Evolutionary conservation across 2,797 vertebrate species (phyloP).

Genomic region (Esox lucius): DNA sequence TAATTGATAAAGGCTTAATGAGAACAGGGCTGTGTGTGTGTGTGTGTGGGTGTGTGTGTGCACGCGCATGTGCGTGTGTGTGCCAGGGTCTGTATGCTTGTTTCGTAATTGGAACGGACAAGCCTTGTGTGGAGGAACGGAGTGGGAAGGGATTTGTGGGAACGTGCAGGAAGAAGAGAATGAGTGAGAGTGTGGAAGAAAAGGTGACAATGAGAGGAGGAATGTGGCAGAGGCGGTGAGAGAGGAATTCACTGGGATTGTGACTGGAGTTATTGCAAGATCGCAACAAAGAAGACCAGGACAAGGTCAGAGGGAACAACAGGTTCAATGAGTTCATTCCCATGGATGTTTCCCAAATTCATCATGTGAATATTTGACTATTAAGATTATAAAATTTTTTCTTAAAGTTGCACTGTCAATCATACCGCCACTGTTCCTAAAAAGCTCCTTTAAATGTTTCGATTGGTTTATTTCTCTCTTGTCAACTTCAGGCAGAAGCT

Average conservation of each 20-base stretch:
- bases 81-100: constrained; percentile 35
- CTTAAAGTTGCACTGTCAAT: neutral
- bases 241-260: constrained; percentile 52
- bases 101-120: constrained; percentile 75
- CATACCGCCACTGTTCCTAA: neutral
- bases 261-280: constrained; percentile 29
- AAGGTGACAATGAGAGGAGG: constrained; percentile 60
- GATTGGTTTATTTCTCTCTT: too few species aligned
- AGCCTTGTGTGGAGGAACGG: constrained; percentile 69
- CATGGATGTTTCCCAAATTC: constrained; percentile 26
- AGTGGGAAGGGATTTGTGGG: constrained; percentile 67
- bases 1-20: constrained; percentile 80
- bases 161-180: constrained; percentile 52
- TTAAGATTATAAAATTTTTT: neutral
- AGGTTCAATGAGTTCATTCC: constrained; percentile 36
- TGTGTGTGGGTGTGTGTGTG: constrained; percentile 6
- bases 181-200: constrained; percentile 41
- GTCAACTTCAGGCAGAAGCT: too few species aligned
- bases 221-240: constrained; percentile 55
- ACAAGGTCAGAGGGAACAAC: constrained; percentile 36
- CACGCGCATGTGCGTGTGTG: neutral
- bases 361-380: neutral
- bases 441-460: neutral
- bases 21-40: constrained; percentile 56
- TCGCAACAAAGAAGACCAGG: constrained; percentile 49